Evolutionary conservation across 2,888 invertebrate genomes (phyloP).

Genomic region (Hirtodrosophila alboralis): DNA sequence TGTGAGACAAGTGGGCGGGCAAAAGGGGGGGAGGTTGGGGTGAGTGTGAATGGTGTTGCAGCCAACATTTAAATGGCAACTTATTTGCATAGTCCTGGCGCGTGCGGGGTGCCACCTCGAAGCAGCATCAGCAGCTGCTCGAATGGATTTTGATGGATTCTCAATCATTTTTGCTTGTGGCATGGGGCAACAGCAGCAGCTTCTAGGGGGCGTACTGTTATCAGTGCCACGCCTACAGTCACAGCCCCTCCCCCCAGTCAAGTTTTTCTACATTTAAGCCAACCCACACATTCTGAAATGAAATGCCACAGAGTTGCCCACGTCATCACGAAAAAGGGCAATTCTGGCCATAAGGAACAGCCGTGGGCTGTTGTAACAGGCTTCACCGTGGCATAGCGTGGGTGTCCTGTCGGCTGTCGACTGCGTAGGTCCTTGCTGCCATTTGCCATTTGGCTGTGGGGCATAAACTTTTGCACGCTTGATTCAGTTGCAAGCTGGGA

Average conservation of each 20-base stretch:
- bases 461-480: slow-evolving; percentile 35
- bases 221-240: slow-evolving; percentile 49
- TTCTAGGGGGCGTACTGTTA: slow-evolving; percentile 21
- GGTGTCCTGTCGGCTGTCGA: too few relatives aligned
- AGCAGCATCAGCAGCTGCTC: slow-evolving; percentile 55
- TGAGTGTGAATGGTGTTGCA: slow-evolving; percentile 8
- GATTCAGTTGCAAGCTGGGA: slow-evolving; percentile 16
- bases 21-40: neutral
- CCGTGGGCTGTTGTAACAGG: slow-evolving; percentile 24
- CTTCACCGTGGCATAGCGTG: slow-evolving; percentile 2
- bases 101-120: slow-evolving; percentile 24
- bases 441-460: slow-evolving; percentile 6
- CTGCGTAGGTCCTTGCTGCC: slow-evolving; percentile 19
- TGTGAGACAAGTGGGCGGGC: slow-evolving; percentile 39
- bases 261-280: slow-evolving; percentile 37
- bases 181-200: slow-evolving; percentile 46
- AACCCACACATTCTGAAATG: slow-evolving; percentile 22
- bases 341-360: slow-evolving; percentile 36
- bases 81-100: slow-evolving; percentile 57
- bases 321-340: slow-evolving; percentile 29
- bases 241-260: too few relatives aligned
- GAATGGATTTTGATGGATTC: slow-evolving; percentile 66
- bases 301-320: slow-evolving; percentile 16
- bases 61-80: slow-evolving; percentile 56
- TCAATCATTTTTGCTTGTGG: slow-evolving; percentile 73